These are phyloP conservation scores for Platanista minor DNA, from an alignment of 2,113 vertebrate species.

Conservation along the genomic window DNA sequence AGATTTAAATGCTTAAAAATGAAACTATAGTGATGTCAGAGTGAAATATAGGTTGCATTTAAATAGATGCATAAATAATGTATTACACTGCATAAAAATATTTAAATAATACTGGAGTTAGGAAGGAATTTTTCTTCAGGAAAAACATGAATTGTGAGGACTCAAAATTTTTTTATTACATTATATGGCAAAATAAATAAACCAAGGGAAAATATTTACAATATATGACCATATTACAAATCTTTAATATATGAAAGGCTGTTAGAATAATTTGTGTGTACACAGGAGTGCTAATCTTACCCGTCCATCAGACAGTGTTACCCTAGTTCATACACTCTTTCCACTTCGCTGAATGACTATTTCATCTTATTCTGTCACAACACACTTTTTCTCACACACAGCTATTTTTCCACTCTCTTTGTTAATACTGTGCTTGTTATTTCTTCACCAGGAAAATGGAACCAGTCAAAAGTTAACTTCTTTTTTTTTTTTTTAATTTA, in stretches of 20 bases:
- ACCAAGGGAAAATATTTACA: neutral
- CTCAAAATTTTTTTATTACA: neutral
- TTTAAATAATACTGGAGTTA: neutral
- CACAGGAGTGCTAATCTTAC: neutral
- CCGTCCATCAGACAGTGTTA: neutral
- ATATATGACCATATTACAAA: neutral
- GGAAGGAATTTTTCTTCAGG: neutral
- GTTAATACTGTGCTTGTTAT: neutral
- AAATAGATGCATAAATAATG: conserved; percentile 12
- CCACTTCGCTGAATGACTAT: neutral
- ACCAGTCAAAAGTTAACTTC: conserved; percentile 1
- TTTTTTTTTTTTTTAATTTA: no score
- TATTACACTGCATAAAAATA: neutral
- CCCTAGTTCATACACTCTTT: neutral
- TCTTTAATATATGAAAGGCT: neutral
- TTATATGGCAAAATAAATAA: conserved; percentile 5
- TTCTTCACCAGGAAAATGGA: neutral
- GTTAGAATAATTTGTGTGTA: neutral
- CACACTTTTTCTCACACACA: neutral
- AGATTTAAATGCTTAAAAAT: conserved; percentile 31
- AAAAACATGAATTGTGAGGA: neutral
- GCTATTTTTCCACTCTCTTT: neutral
- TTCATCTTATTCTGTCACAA: neutral
- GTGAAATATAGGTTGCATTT: neutral
- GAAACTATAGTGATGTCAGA: neutral